Conservation (phyloP, 2,797 vertebrate genomes). For the Poecilia wingei region DNA sequence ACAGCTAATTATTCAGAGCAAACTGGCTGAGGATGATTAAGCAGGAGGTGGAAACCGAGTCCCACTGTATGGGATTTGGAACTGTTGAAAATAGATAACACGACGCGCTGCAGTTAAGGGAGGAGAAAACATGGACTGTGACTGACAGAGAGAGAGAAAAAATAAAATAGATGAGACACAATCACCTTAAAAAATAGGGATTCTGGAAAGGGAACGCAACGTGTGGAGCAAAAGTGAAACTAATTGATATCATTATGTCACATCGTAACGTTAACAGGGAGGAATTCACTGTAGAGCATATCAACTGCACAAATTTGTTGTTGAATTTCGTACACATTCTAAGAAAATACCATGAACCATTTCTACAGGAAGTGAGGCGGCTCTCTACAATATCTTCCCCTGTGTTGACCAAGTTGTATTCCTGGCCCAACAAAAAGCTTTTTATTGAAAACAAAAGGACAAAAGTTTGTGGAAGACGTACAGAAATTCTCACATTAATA, state of each 20-base stretch:
- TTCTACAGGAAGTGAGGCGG: neutral
- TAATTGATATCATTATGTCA: neutral
- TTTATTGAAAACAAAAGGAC: neutral
- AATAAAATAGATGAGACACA: slow-evolving; percentile 24
- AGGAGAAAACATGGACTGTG: slow-evolving; percentile 19
- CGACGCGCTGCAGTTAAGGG: slow-evolving; percentile 11
- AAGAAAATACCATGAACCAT: neutral
- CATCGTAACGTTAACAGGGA: neutral
- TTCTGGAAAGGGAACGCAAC: neutral
- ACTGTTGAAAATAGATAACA: slow-evolving; percentile 23
- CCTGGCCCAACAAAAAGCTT: neutral
- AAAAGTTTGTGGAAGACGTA: neutral
- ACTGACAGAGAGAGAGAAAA: slow-evolving; percentile 20
- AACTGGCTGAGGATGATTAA: slow-evolving; percentile 22
- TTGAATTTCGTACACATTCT: neutral
- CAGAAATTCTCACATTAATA: neutral
- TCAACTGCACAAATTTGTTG: neutral
- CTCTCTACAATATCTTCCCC: neutral
- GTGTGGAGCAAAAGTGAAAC: neutral
- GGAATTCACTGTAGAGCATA: neutral
- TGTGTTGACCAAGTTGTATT: neutral
- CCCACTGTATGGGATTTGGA: neutral
- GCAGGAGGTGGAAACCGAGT: slow-evolving; percentile 18
- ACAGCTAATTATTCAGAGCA: slow-evolving; percentile 17
- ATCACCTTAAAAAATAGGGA: slow-evolving; percentile 21